Conservation (phyloP, 1,140 invertebrate species). For the Vanessa tameamea region DNA sequence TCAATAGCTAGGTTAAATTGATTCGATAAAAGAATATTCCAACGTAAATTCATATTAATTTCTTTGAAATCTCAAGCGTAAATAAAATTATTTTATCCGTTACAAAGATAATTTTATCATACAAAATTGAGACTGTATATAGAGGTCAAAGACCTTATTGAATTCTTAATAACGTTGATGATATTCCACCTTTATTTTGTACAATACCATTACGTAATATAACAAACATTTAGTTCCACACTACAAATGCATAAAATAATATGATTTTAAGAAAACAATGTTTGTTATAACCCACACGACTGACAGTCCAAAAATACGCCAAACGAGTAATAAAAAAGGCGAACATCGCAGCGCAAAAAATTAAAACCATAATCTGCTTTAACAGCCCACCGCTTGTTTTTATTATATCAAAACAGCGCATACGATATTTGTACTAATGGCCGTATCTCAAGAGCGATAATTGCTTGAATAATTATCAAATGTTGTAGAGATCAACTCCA, state of each 20-base stretch:
- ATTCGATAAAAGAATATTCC: too few species aligned
- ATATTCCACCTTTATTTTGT: too few species aligned
- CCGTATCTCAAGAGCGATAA: conserved; percentile 3
- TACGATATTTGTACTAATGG: conserved; percentile 8
- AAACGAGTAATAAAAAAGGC: conserved; percentile 35
- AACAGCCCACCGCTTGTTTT: conserved; percentile 5
- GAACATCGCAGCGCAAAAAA: conserved; percentile 37
- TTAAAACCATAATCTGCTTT: conserved; percentile 35
- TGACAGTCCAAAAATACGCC: conserved; percentile 27
- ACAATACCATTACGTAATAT: too few species aligned
- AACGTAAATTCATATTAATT: too few species aligned
- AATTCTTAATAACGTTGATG: too few species aligned
- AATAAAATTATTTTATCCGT: too few species aligned
- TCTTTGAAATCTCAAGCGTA: too few species aligned
- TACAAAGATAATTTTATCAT: too few species aligned
- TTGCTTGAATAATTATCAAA: conserved; percentile 7
- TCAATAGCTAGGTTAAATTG: background rate
- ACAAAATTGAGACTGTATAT: too few species aligned
- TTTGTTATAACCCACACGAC: conserved; percentile 26
- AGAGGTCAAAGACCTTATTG: too few species aligned
- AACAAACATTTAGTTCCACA: background rate
- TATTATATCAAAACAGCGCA: conserved; percentile 11
- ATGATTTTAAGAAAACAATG: background rate
- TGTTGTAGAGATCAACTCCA: conserved; percentile 47
- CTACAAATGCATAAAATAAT: background rate